These are phyloP conservation scores for Digitonthophagus gazella DNA, from an alignment of 2,888 invertebrate genomes.

Conservation along the genomic window DNA sequence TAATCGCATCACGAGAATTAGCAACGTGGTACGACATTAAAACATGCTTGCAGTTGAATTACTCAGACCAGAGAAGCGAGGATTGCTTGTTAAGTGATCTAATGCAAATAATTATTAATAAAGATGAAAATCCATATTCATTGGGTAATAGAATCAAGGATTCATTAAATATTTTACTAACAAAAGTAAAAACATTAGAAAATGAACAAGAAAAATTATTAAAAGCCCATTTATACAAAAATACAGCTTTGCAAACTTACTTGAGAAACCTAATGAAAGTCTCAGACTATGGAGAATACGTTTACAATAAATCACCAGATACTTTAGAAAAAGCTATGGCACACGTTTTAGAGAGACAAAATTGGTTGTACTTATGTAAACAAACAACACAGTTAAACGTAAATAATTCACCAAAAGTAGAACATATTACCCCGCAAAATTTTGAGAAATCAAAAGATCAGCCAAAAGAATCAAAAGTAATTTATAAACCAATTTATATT, in stretches of 20 bases:
- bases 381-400: background rate
- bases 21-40: conserved; percentile 3
- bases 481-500: background rate
- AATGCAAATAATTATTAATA: conserved; percentile 1
- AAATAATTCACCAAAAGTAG: background rate
- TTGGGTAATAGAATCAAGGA: background rate
- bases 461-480: background rate
- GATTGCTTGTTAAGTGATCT: conserved; percentile 4
- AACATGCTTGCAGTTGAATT: too few species aligned
- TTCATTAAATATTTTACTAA: background rate
- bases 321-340: background rate
- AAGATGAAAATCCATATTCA: conserved; percentile 4
- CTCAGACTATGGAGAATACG: background rate
- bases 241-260: background rate
- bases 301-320: background rate
- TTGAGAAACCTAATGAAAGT: background rate
- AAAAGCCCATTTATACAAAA: background rate
- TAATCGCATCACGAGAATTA: background rate
- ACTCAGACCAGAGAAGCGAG: background rate
- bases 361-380: background rate
- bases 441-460: background rate
- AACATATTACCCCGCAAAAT: background rate
- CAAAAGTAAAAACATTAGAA: background rate
- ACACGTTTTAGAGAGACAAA: background rate
- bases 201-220: background rate